phyloP scores from a whole-genome alignment of 2,888 invertebrate species.

The Steinernema carpocapsae region DNA sequence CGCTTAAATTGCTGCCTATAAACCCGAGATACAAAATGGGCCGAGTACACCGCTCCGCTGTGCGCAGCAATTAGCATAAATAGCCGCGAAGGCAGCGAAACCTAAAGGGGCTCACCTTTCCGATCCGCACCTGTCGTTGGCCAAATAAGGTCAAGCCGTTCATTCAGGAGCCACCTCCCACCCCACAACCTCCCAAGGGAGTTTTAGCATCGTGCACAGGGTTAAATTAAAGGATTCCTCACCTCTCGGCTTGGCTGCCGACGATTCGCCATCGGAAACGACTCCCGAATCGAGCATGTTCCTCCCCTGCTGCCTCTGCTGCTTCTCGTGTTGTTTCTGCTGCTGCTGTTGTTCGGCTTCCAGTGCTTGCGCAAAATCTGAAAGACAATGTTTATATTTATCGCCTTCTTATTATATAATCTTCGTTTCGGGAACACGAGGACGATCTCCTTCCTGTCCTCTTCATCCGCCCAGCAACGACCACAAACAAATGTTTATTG shows the following conservation, averaged over 20 bases:
- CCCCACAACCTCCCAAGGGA: too few relatives aligned
- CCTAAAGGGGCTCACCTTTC: background rate
- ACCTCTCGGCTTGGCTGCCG: slow-evolving; percentile 16
- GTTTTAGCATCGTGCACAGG: too few relatives aligned
- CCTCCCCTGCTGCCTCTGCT: too few relatives aligned
- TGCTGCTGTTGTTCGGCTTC: slow-evolving; percentile 22
- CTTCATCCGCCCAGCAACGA: too few relatives aligned
- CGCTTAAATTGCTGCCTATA: background rate
- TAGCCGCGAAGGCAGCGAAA: background rate
- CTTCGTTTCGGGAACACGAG: background rate
- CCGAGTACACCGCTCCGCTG: background rate
- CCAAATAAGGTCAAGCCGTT: slow-evolving; percentile 25
- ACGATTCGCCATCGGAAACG: slow-evolving; percentile 29
- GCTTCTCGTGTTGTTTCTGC: slow-evolving; percentile 10
- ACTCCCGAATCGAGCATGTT: slow-evolving; percentile 28
- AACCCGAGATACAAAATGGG: background rate
- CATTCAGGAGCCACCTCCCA: too few relatives aligned
- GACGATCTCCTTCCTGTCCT: slow-evolving; percentile 15
- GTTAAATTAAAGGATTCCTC: too few relatives aligned
- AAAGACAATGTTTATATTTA: slow-evolving; percentile 26
- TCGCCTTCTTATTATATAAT: slow-evolving; percentile 11
- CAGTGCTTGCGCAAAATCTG: slow-evolving; percentile 22
- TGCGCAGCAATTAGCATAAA: slow-evolving; percentile 27
- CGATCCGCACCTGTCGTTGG: slow-evolving; percentile 8
- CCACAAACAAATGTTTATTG: slow-evolving; percentile 20